phyloP scores from a whole-genome alignment of 2,888 invertebrate genomes.

The Ferdinandea cuprea region DNA sequence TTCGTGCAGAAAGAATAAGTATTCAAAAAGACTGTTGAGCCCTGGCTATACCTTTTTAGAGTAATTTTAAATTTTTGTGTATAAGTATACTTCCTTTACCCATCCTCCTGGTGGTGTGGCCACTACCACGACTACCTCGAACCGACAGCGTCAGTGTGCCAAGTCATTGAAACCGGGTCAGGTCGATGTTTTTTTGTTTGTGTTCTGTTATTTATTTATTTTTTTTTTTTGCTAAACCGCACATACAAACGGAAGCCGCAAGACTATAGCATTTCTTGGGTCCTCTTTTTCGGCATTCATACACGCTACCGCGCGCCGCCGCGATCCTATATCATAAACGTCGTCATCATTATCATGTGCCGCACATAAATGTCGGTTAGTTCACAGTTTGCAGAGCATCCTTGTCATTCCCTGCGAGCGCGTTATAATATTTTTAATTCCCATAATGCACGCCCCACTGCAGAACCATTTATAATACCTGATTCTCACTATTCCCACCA shows the following conservation, averaged over 20 bases:
- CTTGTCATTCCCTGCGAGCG: conserved; percentile 42
- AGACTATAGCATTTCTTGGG: conserved; percentile 14
- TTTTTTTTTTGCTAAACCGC: neutral
- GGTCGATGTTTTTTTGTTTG: conserved; percentile 17
- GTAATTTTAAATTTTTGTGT: conserved; percentile 44
- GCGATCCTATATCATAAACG: neutral
- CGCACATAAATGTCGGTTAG: conserved; percentile 68
- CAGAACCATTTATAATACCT: conserved; percentile 72
- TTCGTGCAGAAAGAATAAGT: conserved; percentile 16
- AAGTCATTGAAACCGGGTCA: conserved; percentile 56
- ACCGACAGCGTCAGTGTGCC: neutral
- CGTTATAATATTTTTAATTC: conserved; percentile 66
- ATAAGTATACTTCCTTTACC: too few species aligned
- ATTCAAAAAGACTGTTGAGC: conserved; percentile 1
- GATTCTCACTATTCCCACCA: conserved; percentile 69
- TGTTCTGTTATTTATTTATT: too few species aligned
- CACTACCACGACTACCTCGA: neutral
- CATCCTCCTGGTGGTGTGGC: conserved; percentile 6
- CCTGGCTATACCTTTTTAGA: conserved; percentile 19
- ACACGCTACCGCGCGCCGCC: neutral
- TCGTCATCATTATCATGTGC: conserved; percentile 48
- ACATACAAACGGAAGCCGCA: conserved; percentile 13
- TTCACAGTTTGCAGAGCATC: conserved; percentile 52
- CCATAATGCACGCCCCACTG: conserved; percentile 71
- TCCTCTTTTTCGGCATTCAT: conserved; percentile 20